phyloP scores from a whole-genome alignment of 2,113 vertebrate genomes.

The Pseudorhombus dupliciocellatus region DNA sequence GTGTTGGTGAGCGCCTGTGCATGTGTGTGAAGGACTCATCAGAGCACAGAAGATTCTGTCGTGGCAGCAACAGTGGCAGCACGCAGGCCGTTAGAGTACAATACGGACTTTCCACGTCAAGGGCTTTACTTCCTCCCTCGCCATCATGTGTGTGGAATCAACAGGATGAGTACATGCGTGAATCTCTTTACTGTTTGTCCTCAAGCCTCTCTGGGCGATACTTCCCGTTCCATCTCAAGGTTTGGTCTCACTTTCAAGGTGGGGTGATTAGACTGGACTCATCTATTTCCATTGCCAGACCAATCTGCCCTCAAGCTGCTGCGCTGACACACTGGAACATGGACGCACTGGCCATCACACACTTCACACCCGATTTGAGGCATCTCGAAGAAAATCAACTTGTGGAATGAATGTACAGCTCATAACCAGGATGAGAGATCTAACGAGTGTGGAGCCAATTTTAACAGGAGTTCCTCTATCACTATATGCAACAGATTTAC shows the following conservation, averaged over 20 bases:
- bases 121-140: slow-evolving; percentile 2
- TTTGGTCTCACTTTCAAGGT: slow-evolving; percentile 30
- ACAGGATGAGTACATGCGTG: slow-evolving; percentile 42
- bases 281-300: slow-evolving; percentile 43
- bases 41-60: slow-evolving; percentile 28
- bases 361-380: not conserved
- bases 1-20: not conserved
- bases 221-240: slow-evolving; percentile 11
- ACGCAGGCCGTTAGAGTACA: slow-evolving; percentile 4
- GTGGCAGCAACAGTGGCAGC: slow-evolving; percentile 23
- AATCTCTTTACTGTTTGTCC: slow-evolving; percentile 21
- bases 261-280: slow-evolving; percentile 55
- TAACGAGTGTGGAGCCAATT: not conserved
- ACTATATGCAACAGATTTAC: not conserved
- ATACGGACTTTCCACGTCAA: slow-evolving; percentile 18
- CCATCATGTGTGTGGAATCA: slow-evolving; percentile 39
- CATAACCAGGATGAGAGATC: slow-evolving; percentile 1
- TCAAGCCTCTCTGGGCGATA: slow-evolving; percentile 14
- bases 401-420: slow-evolving; percentile 1
- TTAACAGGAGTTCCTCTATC: not conserved
- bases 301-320: slow-evolving; percentile 38
- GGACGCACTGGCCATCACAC: slow-evolving; percentile 12
- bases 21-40: slow-evolving; percentile 34
- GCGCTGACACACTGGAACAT: slow-evolving; percentile 9
- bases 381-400: slow-evolving; percentile 10